These are phyloP conservation scores for Psilanteris sp. DNA, from an alignment of 1,140 invertebrate species.

Conservation along the genomic window DNA sequence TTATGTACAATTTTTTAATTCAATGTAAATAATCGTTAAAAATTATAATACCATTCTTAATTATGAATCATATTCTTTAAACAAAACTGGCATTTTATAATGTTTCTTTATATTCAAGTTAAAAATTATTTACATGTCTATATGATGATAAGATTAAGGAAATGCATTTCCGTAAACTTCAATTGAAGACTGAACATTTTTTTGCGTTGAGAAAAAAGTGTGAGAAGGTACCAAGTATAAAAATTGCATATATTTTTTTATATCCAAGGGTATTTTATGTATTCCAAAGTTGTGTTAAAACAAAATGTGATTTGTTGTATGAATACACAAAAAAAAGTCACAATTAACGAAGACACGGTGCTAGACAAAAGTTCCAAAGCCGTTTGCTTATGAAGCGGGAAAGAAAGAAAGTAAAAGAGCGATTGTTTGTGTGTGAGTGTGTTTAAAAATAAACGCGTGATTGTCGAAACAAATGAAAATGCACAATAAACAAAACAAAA, in stretches of 20 bases:
- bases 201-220: constrained; percentile 40
- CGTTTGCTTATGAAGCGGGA: constrained; percentile 52
- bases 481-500: constrained; percentile 11
- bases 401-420: constrained; percentile 40
- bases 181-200: constrained; percentile 51
- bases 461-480: constrained; percentile 39
- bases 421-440: constrained; percentile 52
- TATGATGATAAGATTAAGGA: constrained; percentile 47
- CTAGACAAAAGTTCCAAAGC: constrained; percentile 76
- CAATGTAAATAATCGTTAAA: no score
- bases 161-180: constrained; percentile 16
- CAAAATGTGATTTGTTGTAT: no score
- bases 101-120: constrained; percentile 1
- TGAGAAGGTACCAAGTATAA: constrained; percentile 8
- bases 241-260: constrained; percentile 46
- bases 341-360: constrained; percentile 73
- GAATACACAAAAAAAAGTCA: constrained; percentile 35
- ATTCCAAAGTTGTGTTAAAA: constrained; percentile 19
- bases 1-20: no score
- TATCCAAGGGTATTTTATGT: constrained; percentile 23
- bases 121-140: no score
- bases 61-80: no score
- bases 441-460: constrained; percentile 43
- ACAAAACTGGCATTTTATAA: no score
- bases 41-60: no score